phyloP scores from a whole-genome alignment of 2,888 invertebrate genomes.

The Leucoma salicis region DNA sequence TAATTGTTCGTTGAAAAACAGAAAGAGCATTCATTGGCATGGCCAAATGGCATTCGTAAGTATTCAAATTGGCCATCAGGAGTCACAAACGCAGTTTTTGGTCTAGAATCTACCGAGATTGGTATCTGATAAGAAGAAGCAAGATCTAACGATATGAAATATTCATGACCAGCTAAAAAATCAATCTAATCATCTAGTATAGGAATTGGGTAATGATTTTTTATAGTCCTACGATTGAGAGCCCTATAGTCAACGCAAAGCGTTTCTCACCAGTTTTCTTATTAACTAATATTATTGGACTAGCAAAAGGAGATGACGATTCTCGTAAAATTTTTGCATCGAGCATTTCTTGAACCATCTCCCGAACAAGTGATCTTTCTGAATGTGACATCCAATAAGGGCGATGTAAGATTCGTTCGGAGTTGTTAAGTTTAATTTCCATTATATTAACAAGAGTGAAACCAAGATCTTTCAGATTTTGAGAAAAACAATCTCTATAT shows the following conservation, averaged over 20 bases:
- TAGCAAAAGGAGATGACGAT: conserved; percentile 2
- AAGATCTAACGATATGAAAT: background rate
- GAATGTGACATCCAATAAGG: conserved; percentile 4
- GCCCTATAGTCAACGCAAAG: too few relatives aligned
- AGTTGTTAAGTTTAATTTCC: conserved; percentile 1
- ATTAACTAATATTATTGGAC: too few relatives aligned
- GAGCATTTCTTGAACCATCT: conserved; percentile 1
- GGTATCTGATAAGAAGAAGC: background rate
- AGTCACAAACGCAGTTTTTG: too few relatives aligned
- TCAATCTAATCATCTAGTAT: background rate
- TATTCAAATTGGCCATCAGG: background rate
- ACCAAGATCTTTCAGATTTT: conserved; percentile 5
- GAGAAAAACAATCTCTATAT: conserved; percentile 4
- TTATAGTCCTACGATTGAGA: background rate
- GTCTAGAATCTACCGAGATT: background rate
- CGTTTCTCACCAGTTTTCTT: too few relatives aligned
- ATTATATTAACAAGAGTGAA: background rate
- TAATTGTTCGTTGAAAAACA: too few relatives aligned
- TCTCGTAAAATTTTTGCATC: background rate
- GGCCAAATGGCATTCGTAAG: background rate
- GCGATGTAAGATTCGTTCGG: background rate
- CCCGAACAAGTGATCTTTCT: background rate
- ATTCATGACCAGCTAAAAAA: background rate
- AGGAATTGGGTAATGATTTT: background rate
- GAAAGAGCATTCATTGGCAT: background rate